These are phyloP conservation scores for Xylota sylvarum DNA, from an alignment of 2,888 invertebrate genomes.

Conservation along the genomic window DNA sequence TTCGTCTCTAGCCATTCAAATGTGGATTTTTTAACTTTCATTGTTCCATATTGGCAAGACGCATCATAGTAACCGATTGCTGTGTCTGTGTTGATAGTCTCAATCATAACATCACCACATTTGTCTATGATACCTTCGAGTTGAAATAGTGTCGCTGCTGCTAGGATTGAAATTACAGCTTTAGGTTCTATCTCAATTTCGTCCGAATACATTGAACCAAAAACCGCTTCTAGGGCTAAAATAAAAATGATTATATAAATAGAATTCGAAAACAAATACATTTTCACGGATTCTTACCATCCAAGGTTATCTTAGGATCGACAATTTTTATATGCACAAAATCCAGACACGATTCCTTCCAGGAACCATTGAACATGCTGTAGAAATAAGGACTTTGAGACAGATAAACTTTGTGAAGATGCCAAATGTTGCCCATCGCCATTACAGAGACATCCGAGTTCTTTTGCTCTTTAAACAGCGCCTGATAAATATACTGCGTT, in stretches of 20 bases:
- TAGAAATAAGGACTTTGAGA: slow-evolving; percentile 92
- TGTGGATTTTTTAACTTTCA: slow-evolving; percentile 87
- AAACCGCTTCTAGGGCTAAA: slow-evolving; percentile 89
- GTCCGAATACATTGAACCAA: slow-evolving; percentile 91
- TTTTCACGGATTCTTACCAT: slow-evolving; percentile 86
- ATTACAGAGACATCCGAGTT: slow-evolving; percentile 91
- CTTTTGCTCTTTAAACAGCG: slow-evolving; percentile 90
- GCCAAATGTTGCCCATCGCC: slow-evolving; percentile 90
- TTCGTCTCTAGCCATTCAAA: slow-evolving; percentile 90
- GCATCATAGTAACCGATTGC: slow-evolving; percentile 89
- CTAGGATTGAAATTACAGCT: slow-evolving; percentile 88
- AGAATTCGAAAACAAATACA: neutral
- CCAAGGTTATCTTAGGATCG: slow-evolving; percentile 89
- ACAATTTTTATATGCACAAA: slow-evolving; percentile 89
- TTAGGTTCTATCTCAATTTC: slow-evolving; percentile 89
- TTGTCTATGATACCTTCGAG: slow-evolving; percentile 90
- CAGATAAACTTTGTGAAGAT: slow-evolving; percentile 91
- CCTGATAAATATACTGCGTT: slow-evolving; percentile 91
- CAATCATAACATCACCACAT: slow-evolving; percentile 90
- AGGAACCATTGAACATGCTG: slow-evolving; percentile 92
- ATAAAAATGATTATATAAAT: slow-evolving; percentile 74
- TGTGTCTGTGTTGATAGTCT: slow-evolving; percentile 90
- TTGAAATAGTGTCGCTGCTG: slow-evolving; percentile 91
- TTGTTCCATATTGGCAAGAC: slow-evolving; percentile 89
- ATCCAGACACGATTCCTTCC: slow-evolving; percentile 89